A percentile compares a stretch with the other conserved stretches of the same genome.
phyloP scores from a whole-genome alignment of 1,140 invertebrate genomes.

The Cepaea nemoralis region DNA sequence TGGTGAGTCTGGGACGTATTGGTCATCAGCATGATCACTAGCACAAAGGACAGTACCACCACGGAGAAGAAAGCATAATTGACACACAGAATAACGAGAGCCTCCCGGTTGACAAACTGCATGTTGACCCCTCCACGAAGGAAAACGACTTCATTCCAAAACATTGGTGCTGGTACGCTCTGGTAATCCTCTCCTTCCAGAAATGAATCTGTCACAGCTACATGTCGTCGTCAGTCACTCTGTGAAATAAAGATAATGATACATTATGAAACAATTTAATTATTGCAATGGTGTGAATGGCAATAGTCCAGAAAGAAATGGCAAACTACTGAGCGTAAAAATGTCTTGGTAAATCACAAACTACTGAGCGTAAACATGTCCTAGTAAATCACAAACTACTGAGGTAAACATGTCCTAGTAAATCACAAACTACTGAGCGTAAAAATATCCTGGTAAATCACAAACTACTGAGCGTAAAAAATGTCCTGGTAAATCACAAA shows the following conservation, averaged over 20 bases:
- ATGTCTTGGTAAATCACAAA: neutral
- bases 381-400: too few species aligned
- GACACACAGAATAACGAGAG: slow-evolving; percentile 59
- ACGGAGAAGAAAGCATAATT: slow-evolving; percentile 66
- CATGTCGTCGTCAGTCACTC: neutral
- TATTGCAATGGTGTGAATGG: too few species aligned
- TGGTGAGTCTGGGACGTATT: slow-evolving; percentile 57
- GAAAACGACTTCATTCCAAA: slow-evolving; percentile 35
- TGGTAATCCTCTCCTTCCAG: neutral
- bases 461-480: too few species aligned
- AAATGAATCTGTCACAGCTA: neutral
- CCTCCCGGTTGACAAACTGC: slow-evolving; percentile 58
- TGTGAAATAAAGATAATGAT: neutral
- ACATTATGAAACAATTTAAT: too few species aligned
- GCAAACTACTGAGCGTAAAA: neutral
- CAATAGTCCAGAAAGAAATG: neutral
- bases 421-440: too few species aligned
- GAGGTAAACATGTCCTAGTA: too few species aligned
- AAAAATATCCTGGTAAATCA: too few species aligned
- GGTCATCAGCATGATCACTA: slow-evolving; percentile 61
- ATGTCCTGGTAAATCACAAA: too few species aligned
- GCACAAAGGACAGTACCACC: slow-evolving; percentile 57
- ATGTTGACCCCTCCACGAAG: slow-evolving; percentile 21
- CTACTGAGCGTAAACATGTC: too few species aligned
- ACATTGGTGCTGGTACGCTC: slow-evolving; percentile 3